A percentile compares a stretch with the other conserved stretches of the same genome.
Conservation (phyloP, 2,888 invertebrate species). For the Troglohyphantes excavatus region DNA sequence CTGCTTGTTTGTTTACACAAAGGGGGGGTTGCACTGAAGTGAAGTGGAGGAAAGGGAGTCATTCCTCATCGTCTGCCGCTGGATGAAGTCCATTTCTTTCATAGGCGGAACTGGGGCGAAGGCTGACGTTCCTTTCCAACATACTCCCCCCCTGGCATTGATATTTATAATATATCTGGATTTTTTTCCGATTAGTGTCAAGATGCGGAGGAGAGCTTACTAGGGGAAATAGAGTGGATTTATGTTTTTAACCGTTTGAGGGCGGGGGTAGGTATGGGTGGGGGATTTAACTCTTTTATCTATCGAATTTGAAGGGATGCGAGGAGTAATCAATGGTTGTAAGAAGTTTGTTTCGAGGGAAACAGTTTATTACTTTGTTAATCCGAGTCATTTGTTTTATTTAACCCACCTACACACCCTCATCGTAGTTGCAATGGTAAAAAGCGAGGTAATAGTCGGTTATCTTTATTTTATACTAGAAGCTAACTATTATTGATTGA, state of each 20-base stretch:
- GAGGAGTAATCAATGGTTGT: constrained; percentile 2
- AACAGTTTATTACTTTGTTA: background rate
- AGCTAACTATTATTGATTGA: no score
- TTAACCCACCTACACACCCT: background rate
- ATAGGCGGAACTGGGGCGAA: constrained; percentile 31
- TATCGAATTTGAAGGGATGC: constrained; percentile 6
- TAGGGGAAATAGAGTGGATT: constrained; percentile 21
- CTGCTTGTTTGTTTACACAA: background rate
- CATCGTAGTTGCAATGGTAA: no score
- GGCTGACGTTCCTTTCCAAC: background rate
- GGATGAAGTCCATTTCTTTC: constrained; percentile 51
- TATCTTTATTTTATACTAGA: no score
- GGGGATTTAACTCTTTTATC: constrained; percentile 16
- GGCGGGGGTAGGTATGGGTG: background rate
- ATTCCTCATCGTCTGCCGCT: constrained; percentile 43
- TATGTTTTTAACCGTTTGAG: constrained; percentile 27
- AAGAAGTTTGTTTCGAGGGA: background rate
- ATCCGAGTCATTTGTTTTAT: background rate
- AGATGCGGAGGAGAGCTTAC: constrained; percentile 23
- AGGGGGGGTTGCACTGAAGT: background rate
- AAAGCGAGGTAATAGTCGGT: no score
- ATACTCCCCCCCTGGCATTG: background rate
- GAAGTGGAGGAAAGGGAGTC: constrained; percentile 32
- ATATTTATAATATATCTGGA: constrained; percentile 61
- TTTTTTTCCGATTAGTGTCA: constrained; percentile 63